Evolutionary conservation across 2,113 vertebrate species (phyloP).

Genomic region (Dicrurus megarhynchus): DNA sequence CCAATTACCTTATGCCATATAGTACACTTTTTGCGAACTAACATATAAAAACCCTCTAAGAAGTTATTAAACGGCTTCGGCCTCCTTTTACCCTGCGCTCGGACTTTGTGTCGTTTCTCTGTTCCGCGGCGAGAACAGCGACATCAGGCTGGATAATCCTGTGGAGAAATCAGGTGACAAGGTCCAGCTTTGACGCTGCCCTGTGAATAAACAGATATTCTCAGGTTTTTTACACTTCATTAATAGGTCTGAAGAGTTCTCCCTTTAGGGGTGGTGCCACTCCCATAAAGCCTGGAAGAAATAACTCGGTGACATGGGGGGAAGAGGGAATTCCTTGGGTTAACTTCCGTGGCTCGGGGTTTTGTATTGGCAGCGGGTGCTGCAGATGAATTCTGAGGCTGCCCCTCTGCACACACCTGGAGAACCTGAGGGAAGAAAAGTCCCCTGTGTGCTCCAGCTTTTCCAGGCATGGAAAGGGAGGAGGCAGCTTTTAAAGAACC

Average conservation of each 20-base stretch:
- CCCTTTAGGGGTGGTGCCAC: not conserved
- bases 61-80: too few species aligned
- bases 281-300: not conserved
- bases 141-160: not conserved
- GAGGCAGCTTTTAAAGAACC: not conserved
- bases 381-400: not conserved
- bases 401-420: not conserved
- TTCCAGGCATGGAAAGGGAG: not conserved
- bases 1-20: too few species aligned
- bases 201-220: not conserved
- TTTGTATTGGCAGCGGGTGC: not conserved
- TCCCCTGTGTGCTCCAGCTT: not conserved
- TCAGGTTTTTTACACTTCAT: not conserved
- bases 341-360: rapidly evolving
- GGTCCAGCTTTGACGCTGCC: not conserved
- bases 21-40: too few species aligned
- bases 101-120: too few species aligned
- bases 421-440: not conserved
- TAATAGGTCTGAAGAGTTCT: not conserved
- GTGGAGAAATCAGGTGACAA: not conserved
- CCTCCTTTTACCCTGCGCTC: too few species aligned
- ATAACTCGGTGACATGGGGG: rapidly evolving
- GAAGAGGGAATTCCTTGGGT: not conserved
- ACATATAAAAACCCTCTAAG: too few species aligned
- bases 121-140: too few species aligned